Evolutionary conservation across 1,140 invertebrate species (phyloP), one percentile per base, ranked within the genome.

Genomic region (Dinoponera quadriceps): DNA sequence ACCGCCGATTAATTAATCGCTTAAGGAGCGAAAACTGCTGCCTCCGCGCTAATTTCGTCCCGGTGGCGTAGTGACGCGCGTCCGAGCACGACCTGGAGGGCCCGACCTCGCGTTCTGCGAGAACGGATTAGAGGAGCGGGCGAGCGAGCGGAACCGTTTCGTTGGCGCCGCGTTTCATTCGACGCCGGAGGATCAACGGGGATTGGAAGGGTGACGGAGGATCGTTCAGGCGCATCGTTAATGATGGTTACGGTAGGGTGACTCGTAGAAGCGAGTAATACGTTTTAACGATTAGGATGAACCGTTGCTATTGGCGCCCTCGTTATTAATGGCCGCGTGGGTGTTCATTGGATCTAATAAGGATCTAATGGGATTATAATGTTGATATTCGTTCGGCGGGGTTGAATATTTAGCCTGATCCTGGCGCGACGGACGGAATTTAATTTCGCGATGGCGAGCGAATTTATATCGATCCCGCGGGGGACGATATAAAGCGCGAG

Each of bases 1-100:
- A 29, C 27, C 77, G 55, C n/a, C 66, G 83, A 74, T 88, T 87
- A 88, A 88, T 87, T 88, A 88, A 88, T 87, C 82, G 83, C 72
- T 74, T 87, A 87, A 87, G 65, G 69, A 87, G 82, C 73, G 86
- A 84, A 87, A 33, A 78, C 68, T 74, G 66, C 38, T 51, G 51
- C 66, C 33, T 33, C 29, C 27, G 25, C 44, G 33, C 20, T 68
- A 73, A 73, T 60, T 72, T 48, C 44, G 18, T 38, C 27, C 69
- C 20, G 7, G 20, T 16, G 49, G 18, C 38, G 54, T 57, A 48
- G 33, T 2, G 16, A 44, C 16, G 59, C 60, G 25, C 25, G 38
- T 44, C 38, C 38, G 38, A 44, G 38, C 38, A 44, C 38, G 38
- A 44, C 38, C 38, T 11, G 38, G 38, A 44, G 38, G 54, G 55